Conservation (phyloP, 1,140 invertebrate genomes). For the Littorina saxatilis region DNA sequence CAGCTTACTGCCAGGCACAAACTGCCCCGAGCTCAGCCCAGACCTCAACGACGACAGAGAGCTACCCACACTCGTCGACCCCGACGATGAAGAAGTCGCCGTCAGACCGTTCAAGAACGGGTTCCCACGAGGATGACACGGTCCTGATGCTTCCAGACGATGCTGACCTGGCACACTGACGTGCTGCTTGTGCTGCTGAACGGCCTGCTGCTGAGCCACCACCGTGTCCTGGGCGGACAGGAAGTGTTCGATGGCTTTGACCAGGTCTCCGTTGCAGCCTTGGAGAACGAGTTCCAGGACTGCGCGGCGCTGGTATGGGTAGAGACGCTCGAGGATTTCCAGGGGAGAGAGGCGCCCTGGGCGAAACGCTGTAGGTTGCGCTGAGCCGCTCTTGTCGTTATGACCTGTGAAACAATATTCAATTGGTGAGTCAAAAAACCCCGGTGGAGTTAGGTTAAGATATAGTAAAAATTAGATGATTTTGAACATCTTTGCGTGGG, state of each 20-base stretch:
- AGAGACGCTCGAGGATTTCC: slow-evolving; percentile 90
- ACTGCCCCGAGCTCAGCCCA: slow-evolving; percentile 10
- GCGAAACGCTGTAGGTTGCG: slow-evolving; percentile 62
- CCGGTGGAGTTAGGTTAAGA: too few relatives aligned
- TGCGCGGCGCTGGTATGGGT: slow-evolving; percentile 88
- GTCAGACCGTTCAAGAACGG: slow-evolving; percentile 44
- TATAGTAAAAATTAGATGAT: too few relatives aligned
- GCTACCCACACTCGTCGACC: not conserved
- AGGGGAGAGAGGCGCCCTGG: slow-evolving; percentile 81
- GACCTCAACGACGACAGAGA: not conserved
- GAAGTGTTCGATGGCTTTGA: slow-evolving; percentile 86
- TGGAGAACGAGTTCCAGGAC: slow-evolving; percentile 91
- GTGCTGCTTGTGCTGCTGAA: slow-evolving; percentile 6
- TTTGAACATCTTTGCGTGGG: too few relatives aligned
- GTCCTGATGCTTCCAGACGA: slow-evolving; percentile 10
- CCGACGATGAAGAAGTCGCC: not conserved
- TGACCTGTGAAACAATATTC: not conserved
- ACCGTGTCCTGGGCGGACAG: slow-evolving; percentile 73
- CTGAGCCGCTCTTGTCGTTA: not conserved
- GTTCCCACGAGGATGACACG: slow-evolving; percentile 34
- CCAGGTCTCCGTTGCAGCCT: slow-evolving; percentile 89
- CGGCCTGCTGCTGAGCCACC: slow-evolving; percentile 59
- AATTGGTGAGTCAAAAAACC: too few relatives aligned
- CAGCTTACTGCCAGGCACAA: slow-evolving; percentile 39
- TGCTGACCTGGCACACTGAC: not conserved